A percentile compares a stretch with the other conserved stretches of the same genome.
These are phyloP conservation scores for Trisateles emortualis DNA, from an alignment of 2,888 invertebrate species.

Conservation along the genomic window DNA sequence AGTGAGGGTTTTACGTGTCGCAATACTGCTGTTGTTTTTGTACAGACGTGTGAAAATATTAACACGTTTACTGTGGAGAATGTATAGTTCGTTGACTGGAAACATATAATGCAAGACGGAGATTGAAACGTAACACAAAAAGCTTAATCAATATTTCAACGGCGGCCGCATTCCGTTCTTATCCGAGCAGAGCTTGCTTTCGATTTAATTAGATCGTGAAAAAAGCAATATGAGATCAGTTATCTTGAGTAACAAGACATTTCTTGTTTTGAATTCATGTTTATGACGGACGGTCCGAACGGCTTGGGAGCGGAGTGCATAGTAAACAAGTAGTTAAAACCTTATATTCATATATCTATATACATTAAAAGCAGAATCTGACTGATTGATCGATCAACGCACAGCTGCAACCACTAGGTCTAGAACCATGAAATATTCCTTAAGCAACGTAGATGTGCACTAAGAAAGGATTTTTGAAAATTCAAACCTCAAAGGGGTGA, in stretches of 20 bases:
- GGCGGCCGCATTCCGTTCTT: slow-evolving; percentile 71
- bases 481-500: too few species aligned
- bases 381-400: too few species aligned
- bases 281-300: slow-evolving; percentile 21
- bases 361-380: too few species aligned
- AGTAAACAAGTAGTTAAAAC: slow-evolving; percentile 14
- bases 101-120: slow-evolving; percentile 48
- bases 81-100: slow-evolving; percentile 53
- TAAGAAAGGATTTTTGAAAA: too few species aligned
- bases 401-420: too few species aligned
- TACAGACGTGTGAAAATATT: slow-evolving; percentile 51
- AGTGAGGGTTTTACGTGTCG: slow-evolving; percentile 56
- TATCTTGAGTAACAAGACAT: slow-evolving; percentile 35
- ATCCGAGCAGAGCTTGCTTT: slow-evolving; percentile 64
- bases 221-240: slow-evolving; percentile 53
- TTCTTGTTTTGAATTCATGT: slow-evolving; percentile 34
- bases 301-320: slow-evolving; percentile 14
- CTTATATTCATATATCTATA: slow-evolving; percentile 26
- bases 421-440: too few species aligned
- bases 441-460: too few species aligned
- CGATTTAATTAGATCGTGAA: slow-evolving; percentile 76
- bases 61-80: slow-evolving; percentile 39
- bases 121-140: slow-evolving; percentile 58
- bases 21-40: slow-evolving; percentile 51
- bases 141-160: slow-evolving; percentile 74